Conservation (phyloP, 2,797 vertebrate species). For the Psittacula echo region DNA sequence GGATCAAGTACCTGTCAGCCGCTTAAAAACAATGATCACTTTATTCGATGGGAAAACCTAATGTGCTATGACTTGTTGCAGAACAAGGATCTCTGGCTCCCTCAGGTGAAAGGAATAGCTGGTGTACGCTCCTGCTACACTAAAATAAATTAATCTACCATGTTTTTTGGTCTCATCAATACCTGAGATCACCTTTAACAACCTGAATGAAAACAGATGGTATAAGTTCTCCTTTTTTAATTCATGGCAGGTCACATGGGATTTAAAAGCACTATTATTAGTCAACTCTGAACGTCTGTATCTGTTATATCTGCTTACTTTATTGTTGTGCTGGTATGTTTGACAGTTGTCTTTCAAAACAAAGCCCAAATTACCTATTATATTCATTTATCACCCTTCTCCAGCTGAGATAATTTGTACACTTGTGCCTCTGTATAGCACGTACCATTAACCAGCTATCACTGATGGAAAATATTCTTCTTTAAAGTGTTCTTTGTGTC, state of each 20-base stretch:
- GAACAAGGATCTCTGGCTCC: conserved; percentile 51
- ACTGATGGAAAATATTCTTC: not conserved
- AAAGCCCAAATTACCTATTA: not conserved
- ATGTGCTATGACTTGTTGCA: not conserved
- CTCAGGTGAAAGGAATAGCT: conserved; percentile 34
- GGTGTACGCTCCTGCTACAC: not conserved
- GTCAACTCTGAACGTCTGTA: not conserved
- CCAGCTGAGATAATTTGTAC: not conserved
- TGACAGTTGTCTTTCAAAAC: not conserved
- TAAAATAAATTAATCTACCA: not conserved
- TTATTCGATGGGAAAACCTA: not conserved
- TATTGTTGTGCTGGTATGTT: not conserved
- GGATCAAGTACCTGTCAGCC: not conserved
- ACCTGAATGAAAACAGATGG: not conserved
- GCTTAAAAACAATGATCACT: not conserved
- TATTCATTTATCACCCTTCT: not conserved
- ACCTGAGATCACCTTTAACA: not conserved
- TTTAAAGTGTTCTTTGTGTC: not conserved
- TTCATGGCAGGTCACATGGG: not conserved
- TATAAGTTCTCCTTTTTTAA: not conserved
- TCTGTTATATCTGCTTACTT: not conserved
- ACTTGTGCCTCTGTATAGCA: not conserved
- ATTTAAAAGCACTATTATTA: not conserved
- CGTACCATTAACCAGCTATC: not conserved
- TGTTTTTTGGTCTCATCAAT: not conserved